Conservation (phyloP, 92 coral and sea anemone species). For the Zoanthus solanderi region DNA sequence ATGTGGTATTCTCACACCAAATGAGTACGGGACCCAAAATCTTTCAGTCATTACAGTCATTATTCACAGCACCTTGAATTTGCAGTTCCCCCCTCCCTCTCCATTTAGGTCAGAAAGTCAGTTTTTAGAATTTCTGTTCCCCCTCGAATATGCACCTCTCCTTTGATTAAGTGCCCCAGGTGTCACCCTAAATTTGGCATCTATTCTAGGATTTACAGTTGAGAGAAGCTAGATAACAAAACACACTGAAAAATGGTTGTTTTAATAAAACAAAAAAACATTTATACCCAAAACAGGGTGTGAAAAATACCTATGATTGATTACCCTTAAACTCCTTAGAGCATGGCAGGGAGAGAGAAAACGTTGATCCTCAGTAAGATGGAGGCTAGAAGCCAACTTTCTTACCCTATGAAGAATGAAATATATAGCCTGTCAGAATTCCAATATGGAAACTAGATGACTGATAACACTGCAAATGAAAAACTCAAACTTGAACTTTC, state of each 20-base stretch:
- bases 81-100: not conserved
- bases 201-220: not conserved
- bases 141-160: not conserved
- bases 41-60: not conserved
- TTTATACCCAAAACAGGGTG: constrained; percentile 1
- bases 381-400: constrained; percentile 5
- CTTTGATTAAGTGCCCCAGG: not conserved
- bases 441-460: constrained; percentile 5
- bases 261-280: not conserved
- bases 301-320: constrained; percentile 8
- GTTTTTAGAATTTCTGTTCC: not conserved
- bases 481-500: not conserved
- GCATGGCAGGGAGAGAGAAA: constrained; percentile 7
- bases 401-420: not conserved
- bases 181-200: not conserved
- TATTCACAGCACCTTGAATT: not conserved
- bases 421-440: constrained; percentile 12
- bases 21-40: not conserved
- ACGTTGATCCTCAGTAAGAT: not conserved
- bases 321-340: constrained; percentile 3
- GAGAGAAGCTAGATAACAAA: constrained; percentile 15
- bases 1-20: not conserved
- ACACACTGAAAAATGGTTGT: constrained; percentile 29
- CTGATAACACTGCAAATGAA: constrained; percentile 11
- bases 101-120: not conserved